These are phyloP conservation scores for Furnarius figulus DNA, from an alignment of 2,113 vertebrate species.

Conservation along the genomic window DNA sequence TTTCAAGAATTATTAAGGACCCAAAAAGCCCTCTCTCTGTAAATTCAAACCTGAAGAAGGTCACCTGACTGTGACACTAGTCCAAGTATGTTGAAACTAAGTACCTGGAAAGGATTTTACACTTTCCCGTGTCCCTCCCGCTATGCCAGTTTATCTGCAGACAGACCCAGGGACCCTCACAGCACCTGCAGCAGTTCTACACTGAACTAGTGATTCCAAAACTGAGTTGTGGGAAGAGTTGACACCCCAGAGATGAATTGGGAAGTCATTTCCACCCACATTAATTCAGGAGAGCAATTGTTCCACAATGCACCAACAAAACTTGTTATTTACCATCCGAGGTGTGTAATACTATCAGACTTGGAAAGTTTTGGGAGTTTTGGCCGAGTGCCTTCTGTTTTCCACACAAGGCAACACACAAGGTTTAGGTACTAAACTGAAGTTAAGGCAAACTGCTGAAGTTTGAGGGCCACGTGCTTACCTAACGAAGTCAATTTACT, in stretches of 20 bases:
- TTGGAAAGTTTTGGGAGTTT: neutral
- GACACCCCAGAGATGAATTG: neutral
- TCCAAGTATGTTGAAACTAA: neutral
- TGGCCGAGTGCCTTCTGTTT: neutral
- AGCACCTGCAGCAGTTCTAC: neutral
- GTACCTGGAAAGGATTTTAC: neutral
- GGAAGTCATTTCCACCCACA: neutral
- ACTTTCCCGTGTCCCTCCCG: neutral
- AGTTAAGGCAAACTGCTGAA: neutral
- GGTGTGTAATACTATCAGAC: neutral
- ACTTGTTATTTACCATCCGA: neutral
- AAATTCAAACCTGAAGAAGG: constrained; percentile 1
- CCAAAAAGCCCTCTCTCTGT: neutral
- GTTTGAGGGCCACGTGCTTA: neutral
- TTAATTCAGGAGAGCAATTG: neutral
- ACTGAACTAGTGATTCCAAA: neutral
- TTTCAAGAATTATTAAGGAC: neutral
- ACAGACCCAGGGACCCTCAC: neutral
- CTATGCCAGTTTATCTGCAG: neutral
- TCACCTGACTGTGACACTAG: neutral
- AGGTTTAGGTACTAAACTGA: neutral
- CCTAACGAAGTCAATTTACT: neutral
- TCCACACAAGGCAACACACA: neutral
- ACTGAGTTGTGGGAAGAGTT: neutral
- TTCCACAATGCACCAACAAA: neutral